A percentile compares a stretch with the other conserved stretches of the same genome.
These are phyloP conservation scores for Drosophila albomicans DNA, from an alignment of 1,140 invertebrate genomes.

Conservation along the genomic window DNA sequence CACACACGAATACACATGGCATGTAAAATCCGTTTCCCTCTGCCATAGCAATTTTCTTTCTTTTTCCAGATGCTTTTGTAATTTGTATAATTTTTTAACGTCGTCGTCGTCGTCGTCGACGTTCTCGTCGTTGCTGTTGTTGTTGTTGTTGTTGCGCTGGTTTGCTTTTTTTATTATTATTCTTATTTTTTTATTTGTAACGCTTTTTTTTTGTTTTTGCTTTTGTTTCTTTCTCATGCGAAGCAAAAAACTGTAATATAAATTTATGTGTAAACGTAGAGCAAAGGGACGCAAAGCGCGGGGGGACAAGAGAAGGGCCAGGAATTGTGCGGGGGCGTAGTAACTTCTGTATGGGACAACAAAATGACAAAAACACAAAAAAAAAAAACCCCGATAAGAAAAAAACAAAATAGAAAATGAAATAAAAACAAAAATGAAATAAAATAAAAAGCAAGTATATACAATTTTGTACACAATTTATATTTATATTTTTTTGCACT, in stretches of 20 bases:
- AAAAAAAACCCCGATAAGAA: slow-evolving; percentile 14
- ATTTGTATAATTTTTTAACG: slow-evolving; percentile 80
- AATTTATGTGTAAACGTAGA: slow-evolving; percentile 68
- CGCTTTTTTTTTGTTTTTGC: slow-evolving; percentile 39
- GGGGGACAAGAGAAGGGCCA: not conserved
- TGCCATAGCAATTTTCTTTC: slow-evolving; percentile 52
- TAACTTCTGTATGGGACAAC: slow-evolving; percentile 23
- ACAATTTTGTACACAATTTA: slow-evolving; percentile 35
- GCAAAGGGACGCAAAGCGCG: slow-evolving; percentile 1
- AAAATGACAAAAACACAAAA: slow-evolving; percentile 32
- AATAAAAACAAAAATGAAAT: slow-evolving; percentile 7
- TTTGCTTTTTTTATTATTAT: slow-evolving; percentile 38
- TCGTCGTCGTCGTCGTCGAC: slow-evolving; percentile 53
- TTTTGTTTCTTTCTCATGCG: slow-evolving; percentile 64
- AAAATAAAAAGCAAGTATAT: slow-evolving; percentile 26
- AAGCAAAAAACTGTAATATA: slow-evolving; percentile 75
- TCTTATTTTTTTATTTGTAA: slow-evolving; percentile 23
- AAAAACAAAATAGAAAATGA: slow-evolving; percentile 7
- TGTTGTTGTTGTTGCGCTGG: slow-evolving; percentile 37
- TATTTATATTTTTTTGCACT: slow-evolving; percentile 17
- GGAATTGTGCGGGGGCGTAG: slow-evolving; percentile 1
- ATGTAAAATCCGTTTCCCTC: slow-evolving; percentile 62
- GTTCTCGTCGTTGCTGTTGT: slow-evolving; percentile 21
- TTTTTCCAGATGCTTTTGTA: slow-evolving; percentile 66
- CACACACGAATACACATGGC: slow-evolving; percentile 16